phyloP scores from a whole-genome alignment of 2,797 vertebrate species.

The Falco naumanni region DNA sequence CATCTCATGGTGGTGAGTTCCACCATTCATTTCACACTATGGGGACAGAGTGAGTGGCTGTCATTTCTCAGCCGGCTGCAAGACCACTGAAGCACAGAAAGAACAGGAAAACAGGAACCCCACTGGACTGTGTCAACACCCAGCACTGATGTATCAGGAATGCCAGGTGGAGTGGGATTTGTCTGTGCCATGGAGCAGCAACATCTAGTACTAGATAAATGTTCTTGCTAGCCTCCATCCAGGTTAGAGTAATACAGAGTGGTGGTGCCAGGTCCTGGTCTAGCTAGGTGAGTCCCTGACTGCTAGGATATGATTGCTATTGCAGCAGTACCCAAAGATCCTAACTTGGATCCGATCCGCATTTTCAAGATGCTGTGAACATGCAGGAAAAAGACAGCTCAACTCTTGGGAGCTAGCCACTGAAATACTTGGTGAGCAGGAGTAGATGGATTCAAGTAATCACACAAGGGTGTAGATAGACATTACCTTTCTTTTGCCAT shows the following conservation, averaged over 20 bases:
- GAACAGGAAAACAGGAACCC: neutral
- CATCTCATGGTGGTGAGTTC: neutral
- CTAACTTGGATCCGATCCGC: neutral
- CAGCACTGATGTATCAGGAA: neutral
- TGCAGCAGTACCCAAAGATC: neutral
- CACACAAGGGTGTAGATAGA: neutral
- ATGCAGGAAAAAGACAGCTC: neutral
- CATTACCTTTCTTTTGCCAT: neutral
- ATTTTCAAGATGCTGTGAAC: neutral
- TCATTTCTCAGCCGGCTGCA: neutral
- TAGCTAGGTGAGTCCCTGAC: neutral
- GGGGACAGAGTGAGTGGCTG: neutral
- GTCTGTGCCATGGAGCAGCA: neutral
- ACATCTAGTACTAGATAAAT: neutral
- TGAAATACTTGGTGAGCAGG: neutral
- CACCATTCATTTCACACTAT: neutral
- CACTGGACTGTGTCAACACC: no score
- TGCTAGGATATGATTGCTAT: neutral
- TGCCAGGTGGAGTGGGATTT: neutral
- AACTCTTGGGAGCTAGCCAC: neutral
- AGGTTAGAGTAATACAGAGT: neutral
- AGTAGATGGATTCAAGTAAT: neutral
- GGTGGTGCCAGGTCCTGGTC: accelerated
- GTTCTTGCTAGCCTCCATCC: neutral
- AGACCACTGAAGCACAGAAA: neutral